Conservation (phyloP, 2,113 vertebrate genomes). For the Illadopsis cleaveri region DNA sequence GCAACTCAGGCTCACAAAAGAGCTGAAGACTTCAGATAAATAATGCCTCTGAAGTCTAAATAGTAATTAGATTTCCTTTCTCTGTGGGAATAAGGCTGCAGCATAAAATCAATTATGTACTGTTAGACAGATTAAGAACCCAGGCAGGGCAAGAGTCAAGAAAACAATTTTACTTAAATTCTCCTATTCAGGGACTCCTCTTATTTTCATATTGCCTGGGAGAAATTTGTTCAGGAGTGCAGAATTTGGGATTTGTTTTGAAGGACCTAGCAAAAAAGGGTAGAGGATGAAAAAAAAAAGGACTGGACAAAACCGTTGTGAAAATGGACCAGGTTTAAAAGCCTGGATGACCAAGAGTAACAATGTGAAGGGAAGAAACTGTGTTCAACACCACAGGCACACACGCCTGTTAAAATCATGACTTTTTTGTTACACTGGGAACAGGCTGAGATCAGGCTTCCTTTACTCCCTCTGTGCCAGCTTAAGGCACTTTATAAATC, state of each 20-base stretch:
- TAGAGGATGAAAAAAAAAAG: not conserved
- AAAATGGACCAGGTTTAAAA: not conserved
- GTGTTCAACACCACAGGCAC: not conserved
- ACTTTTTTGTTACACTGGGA: not conserved
- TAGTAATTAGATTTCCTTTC: not conserved
- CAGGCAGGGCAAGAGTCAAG: not conserved
- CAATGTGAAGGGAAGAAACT: not conserved
- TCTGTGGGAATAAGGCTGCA: not conserved
- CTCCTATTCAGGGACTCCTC: not conserved
- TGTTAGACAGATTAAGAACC: not conserved
- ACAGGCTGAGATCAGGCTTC: not conserved
- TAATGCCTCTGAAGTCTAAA: not conserved
- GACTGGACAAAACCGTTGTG: not conserved
- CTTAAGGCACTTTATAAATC: not conserved
- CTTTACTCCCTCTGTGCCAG: not conserved
- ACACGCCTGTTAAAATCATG: not conserved
- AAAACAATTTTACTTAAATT: not conserved
- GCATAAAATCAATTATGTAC: not conserved
- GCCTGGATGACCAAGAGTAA: not conserved
- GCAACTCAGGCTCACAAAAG: not conserved
- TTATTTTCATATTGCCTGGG: not conserved
- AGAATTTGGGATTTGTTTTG: not conserved
- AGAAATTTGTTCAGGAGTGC: not conserved
- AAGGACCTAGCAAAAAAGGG: not conserved
- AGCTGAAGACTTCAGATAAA: not conserved